phyloP scores from a whole-genome alignment of 2,797 vertebrate genomes.

The Hafferia zeledoni region DNA sequence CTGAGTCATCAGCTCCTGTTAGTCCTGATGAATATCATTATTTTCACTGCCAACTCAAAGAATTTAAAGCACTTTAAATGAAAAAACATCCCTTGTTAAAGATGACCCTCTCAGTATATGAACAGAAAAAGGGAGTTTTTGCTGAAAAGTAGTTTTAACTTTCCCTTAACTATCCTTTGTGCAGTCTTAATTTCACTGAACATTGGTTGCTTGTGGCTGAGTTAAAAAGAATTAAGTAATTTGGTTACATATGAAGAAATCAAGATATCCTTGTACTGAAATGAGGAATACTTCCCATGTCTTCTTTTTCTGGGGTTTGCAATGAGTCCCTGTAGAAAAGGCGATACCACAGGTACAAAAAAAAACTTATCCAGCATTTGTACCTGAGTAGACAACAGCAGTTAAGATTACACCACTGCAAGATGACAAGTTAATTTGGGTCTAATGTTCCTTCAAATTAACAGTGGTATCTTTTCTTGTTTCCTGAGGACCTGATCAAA shows the following conservation, averaged over 20 bases:
- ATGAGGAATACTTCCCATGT: not conserved
- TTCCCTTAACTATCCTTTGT: not conserved
- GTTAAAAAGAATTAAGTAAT: not conserved
- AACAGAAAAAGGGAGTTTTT: not conserved
- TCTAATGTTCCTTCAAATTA: conserved; percentile 24
- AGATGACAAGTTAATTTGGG: not conserved
- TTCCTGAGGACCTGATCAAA: not conserved
- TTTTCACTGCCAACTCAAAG: not conserved
- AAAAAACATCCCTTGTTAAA: not conserved
- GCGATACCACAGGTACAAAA: not conserved
- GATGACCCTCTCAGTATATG: not conserved
- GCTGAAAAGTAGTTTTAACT: not conserved
- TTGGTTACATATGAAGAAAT: not conserved
- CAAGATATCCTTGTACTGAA: not conserved
- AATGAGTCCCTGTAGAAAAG: not conserved
- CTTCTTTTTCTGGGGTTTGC: not conserved
- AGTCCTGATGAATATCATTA: not conserved
- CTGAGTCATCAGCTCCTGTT: not conserved
- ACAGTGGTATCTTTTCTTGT: not conserved
- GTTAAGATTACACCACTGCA: not conserved
- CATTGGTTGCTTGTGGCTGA: not conserved
- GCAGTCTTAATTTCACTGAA: not conserved
- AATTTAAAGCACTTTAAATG: not conserved
- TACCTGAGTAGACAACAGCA: not conserved
- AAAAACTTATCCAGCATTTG: not conserved